Percentiles rank a stretch among this genome's conserved stretches.
These are phyloP conservation scores for Phalacrocorax carbo DNA, from an alignment of 2,113 vertebrate species.

Conservation along the genomic window DNA sequence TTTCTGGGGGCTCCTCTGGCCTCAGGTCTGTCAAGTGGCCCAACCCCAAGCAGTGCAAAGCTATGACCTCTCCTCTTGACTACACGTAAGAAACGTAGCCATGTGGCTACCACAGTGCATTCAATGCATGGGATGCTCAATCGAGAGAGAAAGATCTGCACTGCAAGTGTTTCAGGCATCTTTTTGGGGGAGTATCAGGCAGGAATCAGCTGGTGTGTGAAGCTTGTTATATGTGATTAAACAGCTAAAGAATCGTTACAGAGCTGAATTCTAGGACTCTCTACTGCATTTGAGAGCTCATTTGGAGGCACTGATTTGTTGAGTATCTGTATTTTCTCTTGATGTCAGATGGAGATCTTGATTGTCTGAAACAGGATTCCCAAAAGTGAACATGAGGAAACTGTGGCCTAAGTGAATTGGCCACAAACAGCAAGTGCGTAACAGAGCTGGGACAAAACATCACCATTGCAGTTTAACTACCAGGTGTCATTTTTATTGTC, in stretches of 20 bases:
- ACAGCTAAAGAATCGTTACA: not conserved
- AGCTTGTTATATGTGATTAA: not conserved
- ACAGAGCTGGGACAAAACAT: not conserved
- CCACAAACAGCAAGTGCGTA: not conserved
- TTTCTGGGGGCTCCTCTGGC: not conserved
- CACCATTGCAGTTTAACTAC: not conserved
- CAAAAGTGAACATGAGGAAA: not conserved
- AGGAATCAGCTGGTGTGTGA: not conserved
- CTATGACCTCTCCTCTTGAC: not conserved
- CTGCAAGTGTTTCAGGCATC: not conserved
- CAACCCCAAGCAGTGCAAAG: not conserved
- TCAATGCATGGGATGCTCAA: not conserved
- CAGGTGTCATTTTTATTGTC: not conserved
- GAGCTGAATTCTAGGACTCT: not conserved
- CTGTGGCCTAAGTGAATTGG: not conserved
- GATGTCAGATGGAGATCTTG: not conserved
- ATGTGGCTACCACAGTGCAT: not conserved
- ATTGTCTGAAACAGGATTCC: not conserved
- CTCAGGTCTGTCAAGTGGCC: not conserved
- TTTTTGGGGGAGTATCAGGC: not conserved
- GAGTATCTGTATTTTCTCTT: not conserved
- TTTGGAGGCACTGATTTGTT: not conserved
- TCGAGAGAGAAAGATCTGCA: not conserved
- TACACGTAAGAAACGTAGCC: accelerated
- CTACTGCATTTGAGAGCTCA: not conserved